Percentiles rank a stretch among this genome's conserved stretches.
These are phyloP conservation scores for Hemitrygon akajei DNA, from an alignment of 2,797 vertebrate genomes.

Conservation along the genomic window DNA sequence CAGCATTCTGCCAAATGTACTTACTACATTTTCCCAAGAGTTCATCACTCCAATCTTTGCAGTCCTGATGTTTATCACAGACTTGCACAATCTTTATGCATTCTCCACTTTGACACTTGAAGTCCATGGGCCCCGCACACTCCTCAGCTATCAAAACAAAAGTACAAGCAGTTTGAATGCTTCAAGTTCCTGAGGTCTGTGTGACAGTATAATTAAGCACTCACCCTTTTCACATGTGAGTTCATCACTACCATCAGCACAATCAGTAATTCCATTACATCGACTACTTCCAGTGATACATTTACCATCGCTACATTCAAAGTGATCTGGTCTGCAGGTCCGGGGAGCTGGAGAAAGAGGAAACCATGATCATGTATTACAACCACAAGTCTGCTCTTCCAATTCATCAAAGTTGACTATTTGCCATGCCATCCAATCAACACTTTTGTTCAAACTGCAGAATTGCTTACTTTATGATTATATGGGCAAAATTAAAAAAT, in stretches of 20 bases:
- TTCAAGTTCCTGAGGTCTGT: neutral
- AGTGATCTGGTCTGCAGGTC: conserved; percentile 83
- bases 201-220: conserved; percentile 34
- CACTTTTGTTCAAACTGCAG: neutral
- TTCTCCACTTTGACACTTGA: conserved; percentile 90
- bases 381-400: neutral
- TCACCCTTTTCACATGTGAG: conserved; percentile 78
- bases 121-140: conserved; percentile 83
- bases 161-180: too few species aligned
- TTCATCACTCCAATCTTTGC: conserved; percentile 93
- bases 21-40: conserved; percentile 90
- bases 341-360: conserved; percentile 65
- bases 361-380: conserved; percentile 27
- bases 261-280: conserved; percentile 84
- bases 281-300: conserved; percentile 81
- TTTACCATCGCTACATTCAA: conserved; percentile 83
- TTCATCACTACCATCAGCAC: conserved; percentile 84
- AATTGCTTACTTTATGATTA: too few species aligned
- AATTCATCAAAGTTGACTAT: too few species aligned
- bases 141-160: conserved; percentile 65
- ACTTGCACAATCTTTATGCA: conserved; percentile 89
- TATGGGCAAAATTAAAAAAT: too few species aligned
- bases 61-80: conserved; percentile 85
- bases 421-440: neutral
- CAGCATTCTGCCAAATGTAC: conserved; percentile 46